Base-by-base conservation (phyloP, 2,113 vertebrate genomes). In the Marcusenius ussheri region DNA sequence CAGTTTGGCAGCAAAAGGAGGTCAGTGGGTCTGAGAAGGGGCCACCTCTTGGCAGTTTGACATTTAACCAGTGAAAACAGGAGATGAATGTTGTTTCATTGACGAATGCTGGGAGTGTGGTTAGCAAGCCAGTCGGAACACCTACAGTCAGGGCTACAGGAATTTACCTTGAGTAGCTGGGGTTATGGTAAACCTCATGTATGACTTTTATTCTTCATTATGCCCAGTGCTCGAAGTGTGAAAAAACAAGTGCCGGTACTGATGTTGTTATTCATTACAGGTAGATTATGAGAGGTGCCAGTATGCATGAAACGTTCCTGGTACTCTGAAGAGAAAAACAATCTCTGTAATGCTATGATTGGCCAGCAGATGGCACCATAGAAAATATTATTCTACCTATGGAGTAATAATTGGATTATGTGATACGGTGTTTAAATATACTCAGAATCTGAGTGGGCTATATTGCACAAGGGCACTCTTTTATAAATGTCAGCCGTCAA, bases 341-440 rank as follows among this genome's bases (percentile, higher is more conserved):
- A n/a, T 15, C 21, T 47, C 7, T 86, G 83, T 47, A 86, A 47
- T 86, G 27, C 46, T 13, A 10, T 15, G 10, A 31, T 27, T 45
- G 46, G 47, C 83, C 83, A 86, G 8, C 83, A 86, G 83, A 86
- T n/a, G 83, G n/a, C 83, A 86, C 45, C 83, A 86, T 6, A 49
- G 45, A 85, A 85, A 85, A 80, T 15, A 42, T 80, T 80, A 42
- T 42, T 39, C 31, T 45, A 27, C 45, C 45, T 85, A 21, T 83
- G 24, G 24, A 49, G 83, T 85, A 49, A 13, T 85, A 42, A 49
- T 85, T n/a, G 46, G 83, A 85, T 49, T 27, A 42, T 46, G 2
- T 42, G 15, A 24, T 85, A 10, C 21, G 7, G 1, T 70, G n/a
- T 70, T 70, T 31, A 70, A 70, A 31, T 31, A 70, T 80, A 80